Base-by-base conservation (phyloP, 1,140 invertebrate species). In the Nephila pilipes region DNA sequence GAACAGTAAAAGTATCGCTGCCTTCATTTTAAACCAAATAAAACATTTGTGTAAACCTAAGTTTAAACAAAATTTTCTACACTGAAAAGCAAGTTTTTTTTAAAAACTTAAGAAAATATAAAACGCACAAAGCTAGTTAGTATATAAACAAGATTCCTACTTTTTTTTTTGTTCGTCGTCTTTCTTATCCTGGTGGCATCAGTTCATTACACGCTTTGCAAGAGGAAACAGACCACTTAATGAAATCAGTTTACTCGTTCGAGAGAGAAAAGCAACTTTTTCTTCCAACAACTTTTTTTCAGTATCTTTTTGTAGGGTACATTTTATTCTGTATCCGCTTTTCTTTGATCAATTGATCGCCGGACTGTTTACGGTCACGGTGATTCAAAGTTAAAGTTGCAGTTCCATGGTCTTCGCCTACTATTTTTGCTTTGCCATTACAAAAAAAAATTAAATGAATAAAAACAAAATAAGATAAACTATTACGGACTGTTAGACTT, bases 341-440 rank as follows among this genome's bases (percentile, higher is more conserved):
- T 91, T 91, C 89, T 91, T 91, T 91, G 75, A 91, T 91, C 89
- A 91, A 91, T 91, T 91, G 89, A 91, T 91, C 79, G 57, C 54
- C 12, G 89, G 29, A 91, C 80, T 91, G 89, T 83, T 91, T 91
- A 91, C 89, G 55, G 79, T 55, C 57, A n/a, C 46, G 89, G 80
- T 60, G 55, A 83, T 83, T 63, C 89, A 60, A 81, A 91, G 79
- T 91, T 91, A 91, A 91, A 60, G 75, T 91, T 83, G 55, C 75
- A 91, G 89, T 91, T 90, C 79, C 89, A 91, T 63, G 75, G 32
- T 25, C 32, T 91, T n/a, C 46, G 29, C 20, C 58, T 32, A 46
- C 57, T 65, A 38, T 65, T 87, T 38, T 87, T 14, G 10, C 29
- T 87, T 46, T 20, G 54, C 8, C 79, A 46, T 81, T 55, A 54